Evolutionary conservation across 1,140 invertebrate genomes (phyloP).

Genomic region (Habropoda laboriosa): DNA sequence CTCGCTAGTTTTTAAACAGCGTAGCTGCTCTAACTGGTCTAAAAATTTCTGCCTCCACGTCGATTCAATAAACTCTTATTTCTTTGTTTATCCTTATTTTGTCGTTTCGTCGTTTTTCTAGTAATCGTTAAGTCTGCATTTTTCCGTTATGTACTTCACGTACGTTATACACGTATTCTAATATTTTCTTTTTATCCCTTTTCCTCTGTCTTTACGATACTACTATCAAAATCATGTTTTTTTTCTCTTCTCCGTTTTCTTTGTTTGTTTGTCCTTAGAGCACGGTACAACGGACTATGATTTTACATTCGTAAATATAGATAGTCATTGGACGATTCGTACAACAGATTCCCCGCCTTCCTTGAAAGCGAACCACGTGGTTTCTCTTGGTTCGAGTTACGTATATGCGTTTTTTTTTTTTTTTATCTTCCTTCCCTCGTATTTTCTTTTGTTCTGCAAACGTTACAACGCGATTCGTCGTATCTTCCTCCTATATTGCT

Average conservation of each 20-base stretch:
- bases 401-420: slow-evolving; percentile 34
- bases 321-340: slow-evolving; percentile 52
- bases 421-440: no score
- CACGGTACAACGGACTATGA: slow-evolving; percentile 60
- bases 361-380: slow-evolving; percentile 6
- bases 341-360: slow-evolving; percentile 45
- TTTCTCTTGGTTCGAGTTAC: slow-evolving; percentile 39
- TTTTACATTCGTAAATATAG: slow-evolving; percentile 66
- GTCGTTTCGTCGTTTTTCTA: slow-evolving; percentile 54
- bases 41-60: slow-evolving; percentile 44
- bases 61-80: slow-evolving; percentile 51
- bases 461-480: slow-evolving; percentile 15
- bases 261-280: slow-evolving; percentile 52
- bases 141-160: slow-evolving; percentile 47
- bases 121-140: not conserved
- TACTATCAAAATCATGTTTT: slow-evolving; percentile 66
- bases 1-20: slow-evolving; percentile 39
- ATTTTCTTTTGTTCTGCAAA: no score
- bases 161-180: slow-evolving; percentile 60
- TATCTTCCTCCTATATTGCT: no score
- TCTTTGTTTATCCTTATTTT: slow-evolving; percentile 37
- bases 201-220: slow-evolving; percentile 54
- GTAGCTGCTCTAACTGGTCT: slow-evolving; percentile 67
- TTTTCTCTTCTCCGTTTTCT: no score
- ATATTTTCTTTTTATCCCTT: slow-evolving; percentile 55